Conservation (phyloP, 2,113 vertebrate genomes). For the Diadophis punctatus region DNA sequence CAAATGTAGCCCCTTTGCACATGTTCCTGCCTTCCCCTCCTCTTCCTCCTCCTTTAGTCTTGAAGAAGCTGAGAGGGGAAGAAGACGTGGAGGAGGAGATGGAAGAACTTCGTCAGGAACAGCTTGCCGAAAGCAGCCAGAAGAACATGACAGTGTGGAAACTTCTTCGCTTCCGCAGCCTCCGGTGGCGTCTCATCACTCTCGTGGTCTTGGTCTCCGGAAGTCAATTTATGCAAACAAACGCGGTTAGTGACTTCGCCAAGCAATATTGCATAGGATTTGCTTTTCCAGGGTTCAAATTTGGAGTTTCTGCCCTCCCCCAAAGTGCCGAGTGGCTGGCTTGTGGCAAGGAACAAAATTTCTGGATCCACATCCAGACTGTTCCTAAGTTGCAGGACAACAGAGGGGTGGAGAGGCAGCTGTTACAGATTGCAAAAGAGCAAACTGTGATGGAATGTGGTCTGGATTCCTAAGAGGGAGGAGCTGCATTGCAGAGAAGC, state of each 20-base stretch:
- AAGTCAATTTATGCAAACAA: background rate
- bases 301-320: background rate
- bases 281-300: background rate
- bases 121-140: background rate
- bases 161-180: background rate
- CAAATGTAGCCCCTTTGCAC: background rate
- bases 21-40: background rate
- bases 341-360: background rate
- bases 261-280: background rate
- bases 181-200: background rate
- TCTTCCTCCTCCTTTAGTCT: background rate
- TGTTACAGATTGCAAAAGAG: background rate
- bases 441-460: background rate
- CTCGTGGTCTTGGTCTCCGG: background rate
- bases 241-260: background rate
- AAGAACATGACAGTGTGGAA: background rate
- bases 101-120: background rate
- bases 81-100: background rate
- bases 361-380: background rate
- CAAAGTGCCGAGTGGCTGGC: background rate
- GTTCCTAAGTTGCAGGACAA: background rate
- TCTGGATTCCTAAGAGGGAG: background rate
- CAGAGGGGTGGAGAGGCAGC: background rate
- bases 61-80: background rate
- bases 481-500: background rate